phyloP scores from a whole-genome alignment of 2,113 vertebrate genomes.

The Eidolon helvum region DNA sequence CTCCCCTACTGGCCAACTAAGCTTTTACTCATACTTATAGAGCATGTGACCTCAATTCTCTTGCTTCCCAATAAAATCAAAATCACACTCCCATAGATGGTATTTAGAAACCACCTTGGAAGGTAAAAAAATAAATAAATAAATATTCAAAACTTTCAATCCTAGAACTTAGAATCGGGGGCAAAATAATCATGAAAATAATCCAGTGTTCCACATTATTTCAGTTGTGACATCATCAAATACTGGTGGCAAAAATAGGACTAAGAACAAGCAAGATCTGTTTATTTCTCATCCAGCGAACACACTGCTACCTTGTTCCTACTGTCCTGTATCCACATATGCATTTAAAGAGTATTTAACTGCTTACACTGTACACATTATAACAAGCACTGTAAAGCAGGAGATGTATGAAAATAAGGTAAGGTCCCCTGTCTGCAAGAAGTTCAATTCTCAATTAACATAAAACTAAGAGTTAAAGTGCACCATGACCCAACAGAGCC shows the following conservation, averaged over 20 bases:
- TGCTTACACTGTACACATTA: neutral
- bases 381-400: neutral
- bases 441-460: neutral
- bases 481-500: accelerated
- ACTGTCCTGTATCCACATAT: neutral
- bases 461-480: neutral
- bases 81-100: neutral
- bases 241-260: neutral
- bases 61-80: neutral
- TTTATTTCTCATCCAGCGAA: neutral
- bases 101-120: neutral
- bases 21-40: neutral
- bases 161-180: neutral
- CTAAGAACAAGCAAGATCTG: neutral
- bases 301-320: neutral
- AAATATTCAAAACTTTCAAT: neutral
- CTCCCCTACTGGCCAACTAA: neutral
- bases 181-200: neutral
- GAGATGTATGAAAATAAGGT: neutral
- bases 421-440: neutral
- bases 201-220: neutral
- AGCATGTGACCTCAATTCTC: neutral
- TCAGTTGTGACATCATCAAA: neutral
- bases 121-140: neutral
- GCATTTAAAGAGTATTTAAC: neutral